A percentile compares a stretch with the other conserved stretches of the same genome.
Conservation (phyloP, 2,113 vertebrate species). For the Carlito syrichta region DNA sequence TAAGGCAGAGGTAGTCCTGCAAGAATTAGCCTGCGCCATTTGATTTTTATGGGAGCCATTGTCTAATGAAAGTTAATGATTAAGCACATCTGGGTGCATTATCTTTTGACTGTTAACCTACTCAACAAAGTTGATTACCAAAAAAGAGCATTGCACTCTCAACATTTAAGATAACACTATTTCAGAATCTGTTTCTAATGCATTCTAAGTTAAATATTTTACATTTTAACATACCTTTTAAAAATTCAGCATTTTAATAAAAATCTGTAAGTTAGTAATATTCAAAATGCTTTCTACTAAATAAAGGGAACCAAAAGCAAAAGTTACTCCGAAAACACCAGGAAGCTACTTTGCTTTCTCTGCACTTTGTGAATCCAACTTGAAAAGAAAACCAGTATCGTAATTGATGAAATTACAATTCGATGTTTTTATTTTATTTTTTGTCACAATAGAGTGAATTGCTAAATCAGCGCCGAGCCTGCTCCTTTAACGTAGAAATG, state of each 20-base stretch:
- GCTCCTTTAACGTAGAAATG: neutral
- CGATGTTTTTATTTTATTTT: neutral
- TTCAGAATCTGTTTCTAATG: constrained; percentile 5
- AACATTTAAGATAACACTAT: neutral
- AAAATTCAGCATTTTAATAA: neutral
- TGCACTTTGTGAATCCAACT: neutral
- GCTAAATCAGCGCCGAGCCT: neutral
- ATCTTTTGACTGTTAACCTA: constrained; percentile 34
- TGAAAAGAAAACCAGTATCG: neutral
- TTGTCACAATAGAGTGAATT: neutral
- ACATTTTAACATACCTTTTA: neutral
- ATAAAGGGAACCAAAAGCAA: neutral
- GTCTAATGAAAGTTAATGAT: constrained; percentile 69
- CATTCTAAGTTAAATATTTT: neutral
- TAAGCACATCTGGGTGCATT: constrained; percentile 43
- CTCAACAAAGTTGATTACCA: constrained; percentile 25
- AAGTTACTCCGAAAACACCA: constrained; percentile 16
- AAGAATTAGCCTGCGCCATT: constrained; percentile 65
- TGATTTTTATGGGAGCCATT: constrained; percentile 63
- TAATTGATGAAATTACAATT: constrained; percentile 19
- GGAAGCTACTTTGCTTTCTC: neutral
- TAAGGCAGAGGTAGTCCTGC: constrained; percentile 28
- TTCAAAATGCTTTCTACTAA: neutral
- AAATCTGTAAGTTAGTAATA: neutral
- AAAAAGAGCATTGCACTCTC: neutral